Conservation (phyloP, 64 coral and sea anemone genomes). For the Porites lutea region DNA sequence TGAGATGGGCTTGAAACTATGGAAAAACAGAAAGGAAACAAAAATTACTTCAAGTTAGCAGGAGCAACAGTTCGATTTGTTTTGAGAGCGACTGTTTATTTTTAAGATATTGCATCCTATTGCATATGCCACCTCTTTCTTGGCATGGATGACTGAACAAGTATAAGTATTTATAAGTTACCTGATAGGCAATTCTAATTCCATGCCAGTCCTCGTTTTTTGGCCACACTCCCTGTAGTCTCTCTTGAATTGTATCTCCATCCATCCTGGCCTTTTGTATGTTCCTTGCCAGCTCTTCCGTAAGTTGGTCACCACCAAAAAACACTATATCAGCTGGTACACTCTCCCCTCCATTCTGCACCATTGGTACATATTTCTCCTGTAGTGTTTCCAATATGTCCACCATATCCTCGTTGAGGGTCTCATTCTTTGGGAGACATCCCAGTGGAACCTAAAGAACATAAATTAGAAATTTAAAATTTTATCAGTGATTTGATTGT, state of each 20-base stretch:
- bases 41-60: background rate
- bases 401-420: slow-evolving; percentile 77
- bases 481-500: slow-evolving; percentile 15
- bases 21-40: slow-evolving; percentile 19
- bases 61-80: background rate
- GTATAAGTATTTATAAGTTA: slow-evolving; percentile 7
- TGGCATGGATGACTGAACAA: background rate
- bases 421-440: slow-evolving; percentile 73
- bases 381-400: slow-evolving; percentile 76
- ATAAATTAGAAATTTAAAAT: background rate
- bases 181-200: slow-evolving; percentile 64
- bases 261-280: slow-evolving; percentile 70
- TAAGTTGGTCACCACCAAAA: slow-evolving; percentile 72
- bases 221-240: slow-evolving; percentile 46
- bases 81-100: background rate
- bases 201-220: slow-evolving; percentile 85
- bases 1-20: background rate
- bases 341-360: slow-evolving; percentile 13
- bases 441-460: slow-evolving; percentile 63
- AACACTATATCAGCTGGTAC: slow-evolving; percentile 52
- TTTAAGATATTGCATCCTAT: background rate
- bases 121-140: background rate
- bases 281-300: slow-evolving; percentile 60
- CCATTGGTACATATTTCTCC: slow-evolving; percentile 59
- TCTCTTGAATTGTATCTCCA: slow-evolving; percentile 35